Evolutionary conservation across 2,797 vertebrate genomes (phyloP), one percentile per base, ranked within the genome.

Genomic region (Avahi laniger): DNA sequence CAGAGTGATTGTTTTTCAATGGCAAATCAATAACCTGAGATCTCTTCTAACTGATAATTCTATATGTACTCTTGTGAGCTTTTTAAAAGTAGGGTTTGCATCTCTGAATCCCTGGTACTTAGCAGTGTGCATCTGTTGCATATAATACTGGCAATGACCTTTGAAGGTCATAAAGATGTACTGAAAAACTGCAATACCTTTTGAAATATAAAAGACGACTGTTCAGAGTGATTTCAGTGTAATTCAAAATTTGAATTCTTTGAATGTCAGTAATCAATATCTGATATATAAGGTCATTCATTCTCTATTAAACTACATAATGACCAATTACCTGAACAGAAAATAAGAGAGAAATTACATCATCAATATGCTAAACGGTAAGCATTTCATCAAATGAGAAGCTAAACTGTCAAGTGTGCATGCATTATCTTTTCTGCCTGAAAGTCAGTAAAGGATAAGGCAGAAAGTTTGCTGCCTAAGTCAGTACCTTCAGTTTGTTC

Each of bases 1-100:
- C 81, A 81, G 57, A 81, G 30, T 85, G 70, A 78, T 73, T 85
- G 67, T 52, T 83, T 83, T 87, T 95, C 86, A 75, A 86, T 84
- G 59, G 65, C 15, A 94, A 76, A 52, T 14, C 24, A 43, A 26
- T 48, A 75, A 61, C 18, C 52, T 83, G 86, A 54, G 69, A 65
- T 50, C 41, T 87, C 22, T 91, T 85, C 65, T 41, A 38, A 20
- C 18, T 57, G 26, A 46, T 63, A 72, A 33, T n/a, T 96, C 18
- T 26, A 59, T 2, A 38, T 6, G 50, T 48, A 24, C 24, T 72
- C 30, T n/a, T 72, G 5, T 11, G 41, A 89, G 30, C 12, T 54
- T 72, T 10, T 69, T 57, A 57, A 76, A 43, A 52, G 6, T 5
- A 76, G 41, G 13, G 22, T 41, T 78, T 57, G 5, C 46, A 17